Percentiles rank a stretch among this genome's conserved stretches.
Evolutionary conservation across 1,140 invertebrate species (phyloP).

Genomic region (Sweltsa coloradensis): DNA sequence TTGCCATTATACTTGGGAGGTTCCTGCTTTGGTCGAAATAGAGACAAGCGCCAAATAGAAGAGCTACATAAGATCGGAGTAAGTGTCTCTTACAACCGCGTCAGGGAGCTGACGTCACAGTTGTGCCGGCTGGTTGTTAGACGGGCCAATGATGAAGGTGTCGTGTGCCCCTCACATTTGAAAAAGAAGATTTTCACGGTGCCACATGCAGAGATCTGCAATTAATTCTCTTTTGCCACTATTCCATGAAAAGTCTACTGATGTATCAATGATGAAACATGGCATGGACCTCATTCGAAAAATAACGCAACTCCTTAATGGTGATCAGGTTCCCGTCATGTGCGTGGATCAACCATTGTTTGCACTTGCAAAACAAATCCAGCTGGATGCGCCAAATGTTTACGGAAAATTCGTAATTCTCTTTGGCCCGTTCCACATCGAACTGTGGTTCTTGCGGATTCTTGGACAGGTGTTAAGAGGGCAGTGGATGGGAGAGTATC

Average conservation of each 20-base stretch:
- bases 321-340: slow-evolving; percentile 16
- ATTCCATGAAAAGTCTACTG: not conserved
- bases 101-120: no score
- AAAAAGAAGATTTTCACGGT: no score
- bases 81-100: no score
- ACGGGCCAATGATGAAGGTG: no score
- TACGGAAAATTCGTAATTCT: slow-evolving; percentile 20
- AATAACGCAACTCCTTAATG: slow-evolving; percentile 14
- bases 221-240: no score
- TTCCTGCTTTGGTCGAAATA: no score
- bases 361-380: slow-evolving; percentile 19
- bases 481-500: slow-evolving; percentile 20
- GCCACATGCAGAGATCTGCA: no score
- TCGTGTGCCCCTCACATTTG: no score
- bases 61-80: no score
- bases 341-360: slow-evolving; percentile 19
- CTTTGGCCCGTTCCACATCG: slow-evolving; percentile 19
- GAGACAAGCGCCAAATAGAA: no score
- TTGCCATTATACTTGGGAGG: no score
- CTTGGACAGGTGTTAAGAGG: slow-evolving; percentile 10
- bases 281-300: slow-evolving; percentile 13
- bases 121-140: no score
- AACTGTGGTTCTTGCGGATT: slow-evolving; percentile 14
- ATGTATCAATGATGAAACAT: slow-evolving; percentile 5
- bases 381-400: slow-evolving; percentile 18